phyloP scores from a whole-genome alignment of 2,888 invertebrate genomes.

The Lobophora halterata region DNA sequence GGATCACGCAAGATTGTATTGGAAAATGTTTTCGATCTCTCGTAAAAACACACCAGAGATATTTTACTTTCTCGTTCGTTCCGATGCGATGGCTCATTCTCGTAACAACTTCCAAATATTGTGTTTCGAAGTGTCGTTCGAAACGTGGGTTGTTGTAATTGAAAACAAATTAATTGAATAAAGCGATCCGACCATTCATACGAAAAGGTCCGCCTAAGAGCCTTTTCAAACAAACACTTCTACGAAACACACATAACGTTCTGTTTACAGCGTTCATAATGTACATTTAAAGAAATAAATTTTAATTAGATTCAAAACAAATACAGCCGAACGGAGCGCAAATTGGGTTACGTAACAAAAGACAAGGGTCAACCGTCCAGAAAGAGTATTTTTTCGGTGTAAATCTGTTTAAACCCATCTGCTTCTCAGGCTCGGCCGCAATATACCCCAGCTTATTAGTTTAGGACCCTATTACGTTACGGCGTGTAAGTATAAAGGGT shows the following conservation, averaged over 20 bases:
- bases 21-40: constrained; percentile 13
- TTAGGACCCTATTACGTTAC: constrained; percentile 71
- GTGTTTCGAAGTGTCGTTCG: not conserved
- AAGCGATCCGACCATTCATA: not conserved
- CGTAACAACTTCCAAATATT: too few species aligned
- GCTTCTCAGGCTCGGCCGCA: constrained; percentile 50
- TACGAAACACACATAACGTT: constrained; percentile 33
- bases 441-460: constrained; percentile 66
- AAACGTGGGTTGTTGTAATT: not conserved
- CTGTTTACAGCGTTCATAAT: constrained; percentile 44
- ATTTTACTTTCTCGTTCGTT: too few species aligned
- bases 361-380: constrained; percentile 55
- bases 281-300: constrained; percentile 49
- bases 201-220: constrained; percentile 1
- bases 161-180: constrained; percentile 2
- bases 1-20: constrained; percentile 28
- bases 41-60: too few species aligned
- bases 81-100: too few species aligned
- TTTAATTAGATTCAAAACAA: constrained; percentile 60
- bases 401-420: constrained; percentile 64
- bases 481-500: constrained; percentile 61
- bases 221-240: constrained; percentile 26
- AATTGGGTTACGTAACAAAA: constrained; percentile 57
- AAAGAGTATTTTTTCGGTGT: constrained; percentile 51
- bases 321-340: constrained; percentile 46